Evolutionary conservation across 2,113 vertebrate species (phyloP), one percentile per base, ranked within the genome.

Genomic region (Ictalurus punctatus): DNA sequence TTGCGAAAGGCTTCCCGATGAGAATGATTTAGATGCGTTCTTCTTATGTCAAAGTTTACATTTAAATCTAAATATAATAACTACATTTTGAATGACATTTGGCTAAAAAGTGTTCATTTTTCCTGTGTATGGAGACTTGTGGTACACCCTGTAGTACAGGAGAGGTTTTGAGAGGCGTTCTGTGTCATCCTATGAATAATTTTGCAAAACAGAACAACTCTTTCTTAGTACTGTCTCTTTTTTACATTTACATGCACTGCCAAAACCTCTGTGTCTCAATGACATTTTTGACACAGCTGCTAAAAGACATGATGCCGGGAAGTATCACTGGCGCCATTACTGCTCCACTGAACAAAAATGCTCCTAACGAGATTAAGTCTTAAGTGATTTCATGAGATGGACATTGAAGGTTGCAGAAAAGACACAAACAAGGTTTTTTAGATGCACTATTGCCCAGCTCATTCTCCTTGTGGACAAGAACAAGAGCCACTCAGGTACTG

Each of bases 321-420:
- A 61, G 79, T 63, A 85, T 86, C 87, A 74, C 59, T 65, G 37
- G 58, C 6, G 63, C 85, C 65, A 54, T 86, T 87, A 87, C 79
- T 30, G 78, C 85, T 83, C 86, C 23, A 48, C 23, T 90, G 86
- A 86, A 73, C 73, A 89, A 88, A 92, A 84, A 59, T 73, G 4
- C 84, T 84, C 73, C 30, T 63, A 84, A 86, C 34, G 71, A 87
- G 82, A 91, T 88, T 73, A 91, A 73, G 81, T 56, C 56, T 81
- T 73, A 86, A 86, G 59, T 86, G 78, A 76, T 92, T 87, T 59
- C 12, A 65, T 10, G 16, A 63, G 34, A 69, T 56, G 13, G 58
- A 40, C n/a, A 14, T 25, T 34, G 30, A 40, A 76, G 52, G n/a
- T 83, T 69, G 84, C 63, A 54, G 59, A 69, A 37, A 58, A 89